Base-by-base conservation (phyloP, 2,888 invertebrate species). In the Gymnoscelis rufifasciata region DNA sequence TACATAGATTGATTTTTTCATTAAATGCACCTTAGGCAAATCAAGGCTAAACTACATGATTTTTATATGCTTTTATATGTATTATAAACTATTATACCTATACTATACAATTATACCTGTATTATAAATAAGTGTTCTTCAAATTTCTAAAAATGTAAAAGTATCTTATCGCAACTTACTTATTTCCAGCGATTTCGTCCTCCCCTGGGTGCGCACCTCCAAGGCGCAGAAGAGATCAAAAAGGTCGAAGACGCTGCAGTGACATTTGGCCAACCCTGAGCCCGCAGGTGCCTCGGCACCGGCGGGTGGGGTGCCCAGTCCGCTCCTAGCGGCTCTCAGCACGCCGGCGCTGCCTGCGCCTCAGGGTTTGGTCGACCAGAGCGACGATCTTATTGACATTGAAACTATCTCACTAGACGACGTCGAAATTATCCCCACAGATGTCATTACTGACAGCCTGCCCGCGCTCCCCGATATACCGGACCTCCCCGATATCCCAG, bases 181-280 rank as follows among this genome's bases (percentile, higher is more conserved):
- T 51, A 47, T 48, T 80, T 81, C 1, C 78, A 86, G 86, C 31
- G 67, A 75, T 57, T 86, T 86, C 56, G 64, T 73, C 61, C 66
- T 82, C 28, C 82, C 87, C 0, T 87, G 87, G 87, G 77, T 86
- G 53, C 64, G 76, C 52, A 75, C 66, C 11, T 78, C 84, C 0
- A 83, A 81, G 53, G 75, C 83, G 5, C 58, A 75, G 59, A 87
- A 84, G 59, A 69, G 81, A 54, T 72, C 80, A 7, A 84, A 84
- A 64, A 60, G 84, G 49, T 79, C 82, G 7, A 84, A 82, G 58
- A 84, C 84, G 36, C 64, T 80, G 30, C 83, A 79, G 60, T 83
- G 62, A 65, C 58, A 37, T 56, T 41, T 43, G 41, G 43, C 51
- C 44, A 50, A 52, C 49, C 50, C 52, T 55, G 54, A 49, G 23